These are phyloP conservation scores for Cheirogaleus medius DNA, from an alignment of 2,113 vertebrate species.

Conservation along the genomic window DNA sequence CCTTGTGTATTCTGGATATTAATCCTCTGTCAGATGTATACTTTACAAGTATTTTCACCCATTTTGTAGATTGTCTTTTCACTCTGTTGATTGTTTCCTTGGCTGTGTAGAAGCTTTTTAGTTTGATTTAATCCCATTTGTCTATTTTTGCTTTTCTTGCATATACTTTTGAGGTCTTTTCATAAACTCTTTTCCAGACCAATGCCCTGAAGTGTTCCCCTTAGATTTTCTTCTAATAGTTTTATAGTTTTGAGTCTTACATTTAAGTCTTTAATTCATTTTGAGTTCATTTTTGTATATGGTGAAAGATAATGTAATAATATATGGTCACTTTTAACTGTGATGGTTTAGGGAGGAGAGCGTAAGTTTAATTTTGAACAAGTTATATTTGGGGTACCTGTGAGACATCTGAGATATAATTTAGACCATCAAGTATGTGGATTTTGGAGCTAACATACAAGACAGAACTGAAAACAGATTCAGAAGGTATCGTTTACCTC, in stretches of 20 bases:
- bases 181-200: neutral
- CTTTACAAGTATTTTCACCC: neutral
- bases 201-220: neutral
- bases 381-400: neutral
- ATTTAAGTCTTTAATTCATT: neutral
- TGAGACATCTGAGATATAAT: neutral
- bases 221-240: neutral
- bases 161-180: neutral
- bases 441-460: conserved; percentile 13
- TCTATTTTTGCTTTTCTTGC: neutral
- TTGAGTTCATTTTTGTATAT: neutral
- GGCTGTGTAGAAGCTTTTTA: neutral
- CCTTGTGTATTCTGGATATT: neutral
- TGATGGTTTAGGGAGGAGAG: neutral
- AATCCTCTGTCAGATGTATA: neutral
- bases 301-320: neutral
- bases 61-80: neutral
- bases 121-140: neutral
- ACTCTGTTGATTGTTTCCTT: neutral
- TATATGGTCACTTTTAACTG: neutral
- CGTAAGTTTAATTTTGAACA: neutral
- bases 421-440: neutral
- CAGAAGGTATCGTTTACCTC: neutral
- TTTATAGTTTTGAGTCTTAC: neutral
- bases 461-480: neutral